Conservation (phyloP, 2,113 vertebrate genomes). For the Zosterops borbonicus region DNA sequence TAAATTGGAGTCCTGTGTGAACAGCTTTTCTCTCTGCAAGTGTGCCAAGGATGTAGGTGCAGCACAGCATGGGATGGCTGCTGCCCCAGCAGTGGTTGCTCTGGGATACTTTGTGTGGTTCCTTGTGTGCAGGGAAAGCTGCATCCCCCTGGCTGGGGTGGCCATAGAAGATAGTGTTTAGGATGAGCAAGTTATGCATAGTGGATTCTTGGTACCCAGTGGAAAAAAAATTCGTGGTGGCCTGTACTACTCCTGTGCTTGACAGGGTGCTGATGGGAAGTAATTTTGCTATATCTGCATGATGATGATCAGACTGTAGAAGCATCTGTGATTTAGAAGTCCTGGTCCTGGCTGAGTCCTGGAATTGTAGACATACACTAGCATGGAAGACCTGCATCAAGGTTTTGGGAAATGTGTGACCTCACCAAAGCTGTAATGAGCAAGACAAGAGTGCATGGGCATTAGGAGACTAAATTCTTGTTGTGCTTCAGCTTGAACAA, state of each 20-base stretch:
- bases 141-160: background rate
- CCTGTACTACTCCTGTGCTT: background rate
- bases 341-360: background rate
- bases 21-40: fast-evolving
- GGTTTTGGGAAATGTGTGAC: background rate
- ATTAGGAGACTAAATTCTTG: background rate
- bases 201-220: background rate
- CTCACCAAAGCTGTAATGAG: background rate
- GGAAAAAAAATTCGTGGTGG: background rate
- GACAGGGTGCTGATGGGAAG: background rate
- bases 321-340: background rate
- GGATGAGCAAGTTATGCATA: background rate
- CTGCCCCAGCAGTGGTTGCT: background rate
- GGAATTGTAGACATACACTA: background rate
- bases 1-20: fast-evolving
- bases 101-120: background rate
- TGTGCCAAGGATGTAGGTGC: fast-evolving
- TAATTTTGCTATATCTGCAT: background rate
- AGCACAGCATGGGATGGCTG: too few relatives aligned
- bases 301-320: background rate
- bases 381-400: background rate
- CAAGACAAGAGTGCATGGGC: background rate
- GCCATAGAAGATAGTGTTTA: background rate
- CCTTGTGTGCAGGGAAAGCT: background rate
- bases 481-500: background rate